Evolutionary conservation across 2,888 invertebrate species (phyloP).

Genomic region (Andrena minutula): DNA sequence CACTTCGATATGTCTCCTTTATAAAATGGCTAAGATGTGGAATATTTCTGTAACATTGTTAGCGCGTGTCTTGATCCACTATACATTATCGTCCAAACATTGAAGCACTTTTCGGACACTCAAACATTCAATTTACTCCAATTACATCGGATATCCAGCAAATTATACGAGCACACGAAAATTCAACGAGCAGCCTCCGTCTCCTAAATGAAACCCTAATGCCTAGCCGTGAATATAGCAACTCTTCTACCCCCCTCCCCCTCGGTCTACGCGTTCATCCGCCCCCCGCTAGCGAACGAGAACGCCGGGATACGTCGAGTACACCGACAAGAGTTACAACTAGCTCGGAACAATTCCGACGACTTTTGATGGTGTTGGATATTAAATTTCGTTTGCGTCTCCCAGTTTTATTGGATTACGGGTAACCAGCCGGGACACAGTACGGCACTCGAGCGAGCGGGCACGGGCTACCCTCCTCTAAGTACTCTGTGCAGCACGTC

Average conservation of each 20-base stretch:
- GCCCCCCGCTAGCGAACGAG: conserved; percentile 21
- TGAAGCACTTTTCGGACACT: too few species aligned
- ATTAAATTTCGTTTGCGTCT: conserved; percentile 83
- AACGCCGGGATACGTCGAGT: conserved; percentile 23
- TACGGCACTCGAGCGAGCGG: conserved; percentile 70
- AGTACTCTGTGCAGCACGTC: conserved; percentile 73
- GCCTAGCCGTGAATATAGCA: conserved; percentile 1
- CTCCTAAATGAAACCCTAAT: not conserved
- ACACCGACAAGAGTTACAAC: conserved; percentile 76
- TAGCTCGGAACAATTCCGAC: conserved; percentile 81
- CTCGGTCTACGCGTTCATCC: not conserved
- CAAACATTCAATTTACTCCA: too few species aligned
- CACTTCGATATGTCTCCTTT: too few species aligned
- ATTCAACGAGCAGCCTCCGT: not conserved
- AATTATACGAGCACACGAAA: too few species aligned
- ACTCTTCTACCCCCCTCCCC: not conserved
- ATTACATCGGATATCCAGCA: too few species aligned
- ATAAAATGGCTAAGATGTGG: too few species aligned
- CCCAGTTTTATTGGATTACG: conserved; percentile 83
- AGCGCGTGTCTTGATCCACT: too few species aligned
- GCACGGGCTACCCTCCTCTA: conserved; percentile 70
- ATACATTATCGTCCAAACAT: too few species aligned
- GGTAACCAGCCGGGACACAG: conserved; percentile 77
- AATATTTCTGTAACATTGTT: too few species aligned
- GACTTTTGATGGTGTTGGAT: conserved; percentile 84